A percentile compares a stretch with the other conserved stretches of the same genome.
Evolutionary conservation across 2,797 vertebrate species (phyloP).

Genomic region (Nothura maculosa): DNA sequence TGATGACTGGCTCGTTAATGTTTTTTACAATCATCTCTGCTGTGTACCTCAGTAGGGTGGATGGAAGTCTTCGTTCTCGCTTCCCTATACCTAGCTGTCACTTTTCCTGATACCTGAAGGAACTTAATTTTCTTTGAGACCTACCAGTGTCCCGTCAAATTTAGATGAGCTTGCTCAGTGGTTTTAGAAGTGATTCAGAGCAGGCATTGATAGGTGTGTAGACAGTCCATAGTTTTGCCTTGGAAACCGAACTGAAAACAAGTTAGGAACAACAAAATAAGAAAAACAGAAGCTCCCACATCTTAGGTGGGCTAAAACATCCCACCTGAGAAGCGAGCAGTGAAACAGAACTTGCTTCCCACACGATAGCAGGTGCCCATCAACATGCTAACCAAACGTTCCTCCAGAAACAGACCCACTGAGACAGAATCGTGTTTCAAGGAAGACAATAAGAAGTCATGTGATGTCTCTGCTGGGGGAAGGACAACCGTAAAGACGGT

Average conservation of each 20-base stretch:
- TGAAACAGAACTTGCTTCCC: fast-evolving
- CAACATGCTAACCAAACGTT: background rate
- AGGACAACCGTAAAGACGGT: fast-evolving
- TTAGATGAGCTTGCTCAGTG: background rate
- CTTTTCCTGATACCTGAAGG: background rate
- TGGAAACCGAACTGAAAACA: background rate
- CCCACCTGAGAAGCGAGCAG: fast-evolving
- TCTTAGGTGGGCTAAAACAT: background rate
- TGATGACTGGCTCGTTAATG: background rate
- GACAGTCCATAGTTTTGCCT: background rate
- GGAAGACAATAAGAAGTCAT: background rate
- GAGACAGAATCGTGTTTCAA: fast-evolving
- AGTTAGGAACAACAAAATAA: background rate
- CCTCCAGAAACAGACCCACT: background rate
- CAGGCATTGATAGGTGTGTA: background rate
- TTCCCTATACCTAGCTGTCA: background rate
- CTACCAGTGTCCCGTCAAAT: background rate
- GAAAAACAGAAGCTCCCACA: background rate
- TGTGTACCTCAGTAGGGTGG: background rate
- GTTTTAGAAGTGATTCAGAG: background rate
- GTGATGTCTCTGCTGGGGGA: background rate
- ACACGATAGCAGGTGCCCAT: background rate
- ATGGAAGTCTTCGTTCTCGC: background rate
- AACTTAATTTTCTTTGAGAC: background rate
- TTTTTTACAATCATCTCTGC: background rate